Evolutionary conservation across 1,140 invertebrate genomes (phyloP).

Genomic region (Trichonephila inaurata): DNA sequence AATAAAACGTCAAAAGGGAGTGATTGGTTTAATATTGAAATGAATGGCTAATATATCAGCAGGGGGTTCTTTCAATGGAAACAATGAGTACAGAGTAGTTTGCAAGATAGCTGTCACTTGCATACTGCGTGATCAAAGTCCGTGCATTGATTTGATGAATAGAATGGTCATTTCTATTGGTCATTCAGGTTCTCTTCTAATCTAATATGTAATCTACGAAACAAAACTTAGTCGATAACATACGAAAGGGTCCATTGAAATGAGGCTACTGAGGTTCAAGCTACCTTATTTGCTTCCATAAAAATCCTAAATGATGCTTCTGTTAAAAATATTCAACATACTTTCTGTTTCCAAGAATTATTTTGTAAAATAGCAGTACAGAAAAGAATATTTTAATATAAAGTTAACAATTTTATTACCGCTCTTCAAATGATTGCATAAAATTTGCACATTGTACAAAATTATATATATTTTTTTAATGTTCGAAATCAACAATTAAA

Average conservation of each 20-base stretch:
- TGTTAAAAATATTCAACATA: too few relatives aligned
- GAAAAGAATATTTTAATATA: too few relatives aligned
- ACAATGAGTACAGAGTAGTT: not conserved
- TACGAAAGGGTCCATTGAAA: not conserved
- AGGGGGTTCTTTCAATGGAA: not conserved
- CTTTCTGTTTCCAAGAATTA: too few relatives aligned
- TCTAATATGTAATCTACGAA: not conserved
- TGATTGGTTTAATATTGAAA: slow-evolving; percentile 26
- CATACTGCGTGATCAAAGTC: not conserved
- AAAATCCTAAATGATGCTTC: too few relatives aligned
- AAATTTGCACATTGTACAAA: too few relatives aligned
- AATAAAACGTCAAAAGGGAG: not conserved
- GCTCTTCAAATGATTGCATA: too few relatives aligned
- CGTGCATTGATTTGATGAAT: slow-evolving; percentile 15
- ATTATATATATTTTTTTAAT: too few relatives aligned
- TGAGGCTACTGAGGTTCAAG: not conserved
- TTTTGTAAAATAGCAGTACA: too few relatives aligned
- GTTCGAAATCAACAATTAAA: too few relatives aligned
- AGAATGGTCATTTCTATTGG: slow-evolving; percentile 19
- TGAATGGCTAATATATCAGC: not conserved
- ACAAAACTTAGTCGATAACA: not conserved
- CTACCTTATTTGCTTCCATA: not conserved
- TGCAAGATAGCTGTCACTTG: not conserved
- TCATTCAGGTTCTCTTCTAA: not conserved
- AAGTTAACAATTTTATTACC: too few relatives aligned